Evolutionary conservation across 2,797 vertebrate genomes (phyloP).

Genomic region (Poeciliopsis gracilis): DNA sequence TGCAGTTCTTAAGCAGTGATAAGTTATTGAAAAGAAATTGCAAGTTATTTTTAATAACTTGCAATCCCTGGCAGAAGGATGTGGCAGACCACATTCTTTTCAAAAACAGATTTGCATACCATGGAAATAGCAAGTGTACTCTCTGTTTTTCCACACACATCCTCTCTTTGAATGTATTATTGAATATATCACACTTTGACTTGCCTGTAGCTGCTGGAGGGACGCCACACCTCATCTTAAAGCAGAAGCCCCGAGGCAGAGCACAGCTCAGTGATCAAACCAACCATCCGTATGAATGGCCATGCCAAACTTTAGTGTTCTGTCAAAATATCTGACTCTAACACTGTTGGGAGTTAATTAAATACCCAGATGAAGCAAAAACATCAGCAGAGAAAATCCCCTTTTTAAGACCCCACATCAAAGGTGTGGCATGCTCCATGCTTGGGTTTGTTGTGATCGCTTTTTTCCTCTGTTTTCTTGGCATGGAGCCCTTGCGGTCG

Average conservation of each 20-base stretch:
- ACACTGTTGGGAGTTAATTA: constrained; percentile 74
- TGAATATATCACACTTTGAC: constrained; percentile 51
- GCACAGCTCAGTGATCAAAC: constrained; percentile 59
- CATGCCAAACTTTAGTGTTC: constrained; percentile 54
- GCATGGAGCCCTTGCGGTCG: constrained; percentile 33
- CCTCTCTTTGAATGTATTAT: constrained; percentile 40
- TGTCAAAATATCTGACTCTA: constrained; percentile 72
- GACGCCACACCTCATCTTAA: constrained; percentile 55
- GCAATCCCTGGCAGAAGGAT: neutral
- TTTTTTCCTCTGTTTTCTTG: constrained; percentile 47
- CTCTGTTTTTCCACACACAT: constrained; percentile 41
- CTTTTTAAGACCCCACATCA: constrained; percentile 55
- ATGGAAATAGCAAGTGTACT: constrained; percentile 34
- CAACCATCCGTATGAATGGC: constrained; percentile 45
- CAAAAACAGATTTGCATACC: constrained; percentile 31
- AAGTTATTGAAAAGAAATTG: no score
- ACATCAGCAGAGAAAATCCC: constrained; percentile 71
- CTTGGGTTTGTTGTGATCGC: constrained; percentile 63
- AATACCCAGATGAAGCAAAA: constrained; percentile 66
- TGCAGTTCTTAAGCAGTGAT: no score
- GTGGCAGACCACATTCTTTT: constrained; percentile 25
- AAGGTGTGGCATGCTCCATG: constrained; percentile 57
- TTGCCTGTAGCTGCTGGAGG: constrained; percentile 54
- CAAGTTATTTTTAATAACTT: no score
- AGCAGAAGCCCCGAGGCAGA: constrained; percentile 57